Evolutionary conservation across 1,140 invertebrate genomes (phyloP), one percentile per base, ranked within the genome.

Genomic region (Drosophila suzukii): DNA sequence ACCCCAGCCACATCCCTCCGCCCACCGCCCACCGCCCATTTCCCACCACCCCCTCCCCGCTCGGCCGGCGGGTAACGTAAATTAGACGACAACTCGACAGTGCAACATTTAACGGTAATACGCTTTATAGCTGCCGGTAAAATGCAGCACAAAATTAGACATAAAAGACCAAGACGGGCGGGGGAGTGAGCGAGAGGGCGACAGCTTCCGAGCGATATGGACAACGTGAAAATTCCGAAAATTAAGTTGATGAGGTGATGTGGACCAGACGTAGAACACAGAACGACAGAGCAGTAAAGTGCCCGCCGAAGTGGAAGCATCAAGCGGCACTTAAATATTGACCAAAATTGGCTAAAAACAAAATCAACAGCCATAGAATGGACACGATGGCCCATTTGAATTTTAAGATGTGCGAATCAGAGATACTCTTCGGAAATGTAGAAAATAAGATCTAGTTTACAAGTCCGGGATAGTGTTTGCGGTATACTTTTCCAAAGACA

Each of bases 321-420:
- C 44, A 20, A 20, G 38, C 58, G 63, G 80, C 84, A 89, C 84
- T 89, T 89, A 89, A 89, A 89, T 81, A 84, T 89, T 89, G 84
- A 89, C 80, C 84, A 89, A 80, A 88, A 94, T 88, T 84, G 94
- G 94, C 93, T 91, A 93, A 91, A 94, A 92, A 93, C 93, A 93
- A 91, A 94, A 92, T 92, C 93, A 94, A 94, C 93, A 95, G 77
- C 90, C 88, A 81, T 70, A 61, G 41, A 57, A 56, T 20, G 47
- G 41, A 41, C 38, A 41, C 38, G 30, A 36, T 38, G 58, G 13
- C 13, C 20, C 34, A 30, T n/a, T 36, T 6, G 3, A 24, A 11
- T 15, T n/a, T 41, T 7, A 75, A 67, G 72, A 76, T 75, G 61
- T n/a, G 20, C 72, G 73, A 43, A 41, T 7, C 1, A 4, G 15